Conservation (phyloP, 1,140 invertebrate genomes). For the Papilio polyxenes region DNA sequence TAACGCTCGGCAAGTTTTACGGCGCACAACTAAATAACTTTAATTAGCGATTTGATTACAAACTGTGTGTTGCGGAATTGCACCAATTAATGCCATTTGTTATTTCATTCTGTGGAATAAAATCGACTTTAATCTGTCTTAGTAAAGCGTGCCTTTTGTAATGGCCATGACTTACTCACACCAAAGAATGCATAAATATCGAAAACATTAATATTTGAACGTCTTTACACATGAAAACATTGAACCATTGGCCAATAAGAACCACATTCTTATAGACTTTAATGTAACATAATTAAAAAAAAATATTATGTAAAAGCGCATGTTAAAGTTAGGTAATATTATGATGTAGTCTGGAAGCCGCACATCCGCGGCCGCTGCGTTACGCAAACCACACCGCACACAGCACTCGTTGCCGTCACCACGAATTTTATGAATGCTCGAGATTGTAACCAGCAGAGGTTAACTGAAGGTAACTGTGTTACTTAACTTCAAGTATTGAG, state of each 20-base stretch:
- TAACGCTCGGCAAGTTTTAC: conserved; percentile 21
- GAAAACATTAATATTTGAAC: too few relatives aligned
- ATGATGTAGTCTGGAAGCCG: background rate
- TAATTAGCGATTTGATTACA: conserved; percentile 20
- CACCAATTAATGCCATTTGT: conserved; percentile 9
- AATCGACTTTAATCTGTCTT: conserved; percentile 3
- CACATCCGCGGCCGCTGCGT: background rate
- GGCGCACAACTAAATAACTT: conserved; percentile 6
- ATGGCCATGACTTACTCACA: background rate
- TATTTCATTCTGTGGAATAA: background rate
- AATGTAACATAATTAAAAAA: background rate
- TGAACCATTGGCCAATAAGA: background rate
- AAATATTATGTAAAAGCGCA: background rate
- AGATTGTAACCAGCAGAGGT: background rate
- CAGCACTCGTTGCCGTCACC: background rate
- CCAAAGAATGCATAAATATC: too few relatives aligned
- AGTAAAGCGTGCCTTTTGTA: background rate
- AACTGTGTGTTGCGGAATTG: conserved; percentile 1
- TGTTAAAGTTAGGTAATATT: background rate
- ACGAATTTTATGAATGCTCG: background rate
- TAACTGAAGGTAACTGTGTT: background rate
- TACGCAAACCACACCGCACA: background rate
- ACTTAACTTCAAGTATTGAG: background rate
- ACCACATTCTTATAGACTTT: background rate
- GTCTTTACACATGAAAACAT: too few relatives aligned